These are phyloP conservation scores for Zeus faber DNA, from an alignment of 2,113 vertebrate genomes.

Conservation along the genomic window DNA sequence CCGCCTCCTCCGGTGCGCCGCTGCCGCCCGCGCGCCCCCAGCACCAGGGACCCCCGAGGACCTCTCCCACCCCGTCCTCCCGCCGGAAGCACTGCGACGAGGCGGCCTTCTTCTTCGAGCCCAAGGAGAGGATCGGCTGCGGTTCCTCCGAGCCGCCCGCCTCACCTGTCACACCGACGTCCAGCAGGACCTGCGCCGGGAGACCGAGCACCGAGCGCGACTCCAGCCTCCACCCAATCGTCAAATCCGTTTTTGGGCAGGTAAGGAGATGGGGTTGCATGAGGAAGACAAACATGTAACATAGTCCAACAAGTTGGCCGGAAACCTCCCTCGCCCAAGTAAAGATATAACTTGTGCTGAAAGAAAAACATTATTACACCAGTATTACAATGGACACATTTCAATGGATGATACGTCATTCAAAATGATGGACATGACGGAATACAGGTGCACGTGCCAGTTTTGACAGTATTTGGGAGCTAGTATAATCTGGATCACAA, in stretches of 20 bases:
- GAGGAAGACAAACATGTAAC: no score
- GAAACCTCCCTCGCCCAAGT: no score
- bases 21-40: slow-evolving; percentile 37
- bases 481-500: no score
- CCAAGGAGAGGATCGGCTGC: slow-evolving; percentile 41
- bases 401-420: no score
- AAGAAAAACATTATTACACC: no score
- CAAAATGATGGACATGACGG: no score
- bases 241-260: slow-evolving; percentile 76
- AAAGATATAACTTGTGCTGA: no score
- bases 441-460: no score
- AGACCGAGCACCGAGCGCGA: slow-evolving; percentile 67
- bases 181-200: slow-evolving; percentile 58
- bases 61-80: slow-evolving; percentile 53
- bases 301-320: no score
- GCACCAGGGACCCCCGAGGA: slow-evolving; percentile 43
- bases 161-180: slow-evolving; percentile 37
- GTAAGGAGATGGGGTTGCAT: no score
- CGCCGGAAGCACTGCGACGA: slow-evolving; percentile 55
- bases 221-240: slow-evolving; percentile 70
- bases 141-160: slow-evolving; percentile 60
- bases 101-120: slow-evolving; percentile 66
- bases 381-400: no score
- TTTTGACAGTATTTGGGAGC: no score
- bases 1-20: slow-evolving; percentile 39